These are phyloP conservation scores for Galerucella pusilla DNA, from an alignment of 2,888 invertebrate species.

Conservation along the genomic window DNA sequence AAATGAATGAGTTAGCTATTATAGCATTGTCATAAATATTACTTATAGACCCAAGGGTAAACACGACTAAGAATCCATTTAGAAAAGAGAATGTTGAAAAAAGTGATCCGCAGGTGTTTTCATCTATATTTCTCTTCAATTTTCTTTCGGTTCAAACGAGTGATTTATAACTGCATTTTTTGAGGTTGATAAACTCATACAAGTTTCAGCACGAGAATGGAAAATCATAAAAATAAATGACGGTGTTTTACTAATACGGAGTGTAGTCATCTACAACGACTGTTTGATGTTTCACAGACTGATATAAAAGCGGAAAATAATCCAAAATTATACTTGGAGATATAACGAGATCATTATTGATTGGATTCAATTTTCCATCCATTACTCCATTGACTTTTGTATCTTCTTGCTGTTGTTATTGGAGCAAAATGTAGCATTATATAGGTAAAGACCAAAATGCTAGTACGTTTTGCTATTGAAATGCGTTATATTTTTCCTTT, in stretches of 20 bases:
- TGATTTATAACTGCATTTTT: constrained; percentile 14
- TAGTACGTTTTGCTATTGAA: too few relatives aligned
- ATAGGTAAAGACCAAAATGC: too few relatives aligned
- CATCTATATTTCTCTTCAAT: constrained; percentile 4
- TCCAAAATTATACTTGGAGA: not conserved
- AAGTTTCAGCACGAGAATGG: not conserved
- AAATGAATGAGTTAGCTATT: too few relatives aligned
- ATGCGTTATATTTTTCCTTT: too few relatives aligned
- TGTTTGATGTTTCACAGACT: not conserved
- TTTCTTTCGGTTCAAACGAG: not conserved
- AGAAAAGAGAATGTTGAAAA: not conserved
- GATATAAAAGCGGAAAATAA: not conserved
- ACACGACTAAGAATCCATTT: too few relatives aligned
- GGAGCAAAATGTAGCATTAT: too few relatives aligned
- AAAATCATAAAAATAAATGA: constrained; percentile 7
- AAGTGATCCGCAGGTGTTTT: not conserved
- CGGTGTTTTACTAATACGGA: not conserved
- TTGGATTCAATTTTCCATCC: not conserved
- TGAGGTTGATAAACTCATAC: constrained; percentile 4
- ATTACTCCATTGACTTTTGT: not conserved
- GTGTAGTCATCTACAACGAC: not conserved
- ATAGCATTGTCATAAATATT: too few relatives aligned
- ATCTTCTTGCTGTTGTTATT: not conserved
- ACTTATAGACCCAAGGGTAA: too few relatives aligned
- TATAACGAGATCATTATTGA: not conserved